Percentiles rank a stretch among this genome's conserved stretches.
phyloP scores from a whole-genome alignment of 92 coral and sea anemone genomes.

The Phenganax marumi region DNA sequence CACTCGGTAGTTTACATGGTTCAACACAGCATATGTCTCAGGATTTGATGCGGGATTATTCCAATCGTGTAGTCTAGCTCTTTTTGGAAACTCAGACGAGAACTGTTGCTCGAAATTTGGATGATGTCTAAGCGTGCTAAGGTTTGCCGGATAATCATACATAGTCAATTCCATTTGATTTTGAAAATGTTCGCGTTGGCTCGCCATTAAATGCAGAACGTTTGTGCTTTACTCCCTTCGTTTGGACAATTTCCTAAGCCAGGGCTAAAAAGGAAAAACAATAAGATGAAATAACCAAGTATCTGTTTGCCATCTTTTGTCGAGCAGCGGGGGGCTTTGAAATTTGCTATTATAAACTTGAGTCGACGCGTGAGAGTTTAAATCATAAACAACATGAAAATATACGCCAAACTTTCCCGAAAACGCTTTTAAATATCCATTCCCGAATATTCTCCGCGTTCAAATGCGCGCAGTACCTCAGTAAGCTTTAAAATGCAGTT shows the following conservation, averaged over 20 bases:
- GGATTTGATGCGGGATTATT: neutral
- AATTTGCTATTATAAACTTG: conserved; percentile 44
- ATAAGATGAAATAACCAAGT: neutral
- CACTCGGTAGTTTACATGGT: conserved; percentile 19
- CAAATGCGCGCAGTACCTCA: neutral
- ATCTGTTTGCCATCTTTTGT: conserved; percentile 26
- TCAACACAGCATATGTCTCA: conserved; percentile 10
- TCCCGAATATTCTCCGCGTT: too few species aligned
- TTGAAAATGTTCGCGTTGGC: conserved; percentile 27
- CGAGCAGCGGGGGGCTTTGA: conserved; percentile 31
- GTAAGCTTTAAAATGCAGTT: neutral
- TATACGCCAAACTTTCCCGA: neutral
- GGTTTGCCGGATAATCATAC: conserved; percentile 14
- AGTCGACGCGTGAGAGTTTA: neutral
- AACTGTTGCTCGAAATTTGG: conserved; percentile 15
- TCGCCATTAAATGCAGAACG: conserved; percentile 10
- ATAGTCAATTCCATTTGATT: conserved; percentile 28
- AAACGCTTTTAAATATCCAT: neutral
- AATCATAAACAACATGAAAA: conserved; percentile 13
- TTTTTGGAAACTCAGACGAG: conserved; percentile 21
- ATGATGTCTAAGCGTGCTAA: conserved; percentile 26
- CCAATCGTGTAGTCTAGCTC: conserved; percentile 29
- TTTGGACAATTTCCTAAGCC: conserved; percentile 22
- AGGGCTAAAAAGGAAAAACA: conserved; percentile 10
- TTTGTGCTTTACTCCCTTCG: neutral